Percentiles rank a stretch among this genome's conserved stretches.
phyloP scores from a whole-genome alignment of 2,888 invertebrate genomes.

The Bugulina stolonifera region DNA sequence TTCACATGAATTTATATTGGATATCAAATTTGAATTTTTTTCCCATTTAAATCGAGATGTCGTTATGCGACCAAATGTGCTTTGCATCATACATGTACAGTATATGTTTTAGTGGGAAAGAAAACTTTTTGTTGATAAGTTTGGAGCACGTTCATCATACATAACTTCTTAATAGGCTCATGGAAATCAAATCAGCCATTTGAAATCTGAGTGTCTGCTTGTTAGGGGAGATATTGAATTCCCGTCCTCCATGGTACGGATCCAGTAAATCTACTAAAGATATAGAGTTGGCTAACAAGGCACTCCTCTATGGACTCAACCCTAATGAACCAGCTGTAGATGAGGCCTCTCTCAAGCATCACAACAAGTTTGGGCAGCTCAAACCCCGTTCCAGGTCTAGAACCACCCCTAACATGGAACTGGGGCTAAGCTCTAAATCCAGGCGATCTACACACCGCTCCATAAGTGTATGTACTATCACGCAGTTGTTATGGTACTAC shows the following conservation, averaged over 20 bases:
- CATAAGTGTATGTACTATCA: constrained; percentile 37
- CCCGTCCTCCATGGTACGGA: constrained; percentile 44
- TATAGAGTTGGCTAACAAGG: constrained; percentile 38
- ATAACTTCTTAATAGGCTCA: no score
- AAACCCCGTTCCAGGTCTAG: constrained; percentile 28
- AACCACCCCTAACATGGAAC: constrained; percentile 35
- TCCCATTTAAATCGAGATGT: no score
- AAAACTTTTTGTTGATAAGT: no score
- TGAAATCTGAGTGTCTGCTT: no score
- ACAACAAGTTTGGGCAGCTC: constrained; percentile 41
- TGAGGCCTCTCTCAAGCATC: constrained; percentile 37
- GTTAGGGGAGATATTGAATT: constrained; percentile 24
- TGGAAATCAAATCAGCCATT: no score
- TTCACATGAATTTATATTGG: no score
- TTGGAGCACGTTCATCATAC: no score
- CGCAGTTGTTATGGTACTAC: no score
- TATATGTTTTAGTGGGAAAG: no score
- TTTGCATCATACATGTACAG: no score
- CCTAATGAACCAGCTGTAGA: constrained; percentile 44
- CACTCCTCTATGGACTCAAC: constrained; percentile 40
- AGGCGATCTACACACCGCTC: constrained; percentile 37
- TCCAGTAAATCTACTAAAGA: constrained; percentile 45
- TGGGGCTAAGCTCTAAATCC: constrained; percentile 35
- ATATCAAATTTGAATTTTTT: no score
- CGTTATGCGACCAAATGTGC: no score